Percentiles rank a stretch among this genome's conserved stretches.
phyloP scores from a whole-genome alignment of 2,113 vertebrate genomes.

The Cyanoramphus novaezelandiae region DNA sequence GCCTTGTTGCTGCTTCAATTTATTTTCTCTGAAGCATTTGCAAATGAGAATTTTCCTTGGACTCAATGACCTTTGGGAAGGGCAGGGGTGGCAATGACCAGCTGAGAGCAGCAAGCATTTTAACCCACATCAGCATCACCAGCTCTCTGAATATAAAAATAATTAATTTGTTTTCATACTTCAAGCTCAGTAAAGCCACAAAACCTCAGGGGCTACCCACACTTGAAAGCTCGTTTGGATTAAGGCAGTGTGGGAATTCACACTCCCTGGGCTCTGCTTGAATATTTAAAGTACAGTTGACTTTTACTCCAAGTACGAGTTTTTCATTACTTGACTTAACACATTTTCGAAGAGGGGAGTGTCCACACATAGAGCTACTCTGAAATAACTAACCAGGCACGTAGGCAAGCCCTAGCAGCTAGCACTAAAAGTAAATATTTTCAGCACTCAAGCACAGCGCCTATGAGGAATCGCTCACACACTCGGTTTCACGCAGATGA shows the following conservation, averaged over 20 bases:
- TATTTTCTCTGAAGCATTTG: neutral
- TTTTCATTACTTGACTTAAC: neutral
- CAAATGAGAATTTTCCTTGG: neutral
- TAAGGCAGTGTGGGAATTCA: neutral
- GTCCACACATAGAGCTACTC: neutral
- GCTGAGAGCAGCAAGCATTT: neutral
- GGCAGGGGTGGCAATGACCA: neutral
- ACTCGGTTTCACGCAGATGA: neutral
- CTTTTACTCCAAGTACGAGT: neutral
- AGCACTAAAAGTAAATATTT: neutral
- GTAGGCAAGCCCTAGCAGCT: neutral
- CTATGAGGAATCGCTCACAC: neutral
- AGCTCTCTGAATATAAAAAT: neutral
- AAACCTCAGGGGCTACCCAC: neutral
- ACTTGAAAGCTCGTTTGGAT: slow-evolving; percentile 11
- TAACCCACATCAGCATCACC: neutral
- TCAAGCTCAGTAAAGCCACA: neutral
- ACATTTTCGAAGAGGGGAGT: neutral
- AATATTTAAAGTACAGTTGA: neutral
- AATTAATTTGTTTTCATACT: neutral
- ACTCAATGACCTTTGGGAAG: neutral
- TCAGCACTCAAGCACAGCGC: neutral
- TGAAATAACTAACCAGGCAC: neutral
- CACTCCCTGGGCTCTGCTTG: neutral
- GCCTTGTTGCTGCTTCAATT: neutral